Base-by-base conservation (phyloP, 1,140 invertebrate species). In the Grapholita molesta region DNA sequence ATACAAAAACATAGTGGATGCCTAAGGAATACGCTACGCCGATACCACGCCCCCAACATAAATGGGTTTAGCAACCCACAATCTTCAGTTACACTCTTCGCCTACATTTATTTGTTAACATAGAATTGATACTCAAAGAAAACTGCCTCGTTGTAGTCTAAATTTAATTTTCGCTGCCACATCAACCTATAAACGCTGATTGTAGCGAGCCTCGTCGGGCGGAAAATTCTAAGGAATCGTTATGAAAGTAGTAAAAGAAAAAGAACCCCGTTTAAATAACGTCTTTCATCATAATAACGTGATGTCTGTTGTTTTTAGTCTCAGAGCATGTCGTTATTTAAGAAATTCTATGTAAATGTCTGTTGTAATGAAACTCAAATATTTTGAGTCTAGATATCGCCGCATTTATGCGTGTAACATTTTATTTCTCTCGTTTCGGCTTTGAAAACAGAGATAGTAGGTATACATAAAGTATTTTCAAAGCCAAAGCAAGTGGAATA, bases 201-300 rank as follows among this genome's bases (percentile, higher is more conserved):
- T 61, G 28, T 61, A 30, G 25, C 55, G 55, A 15, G 24, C 24
- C 55, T 28, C 55, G 55, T 18, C 55, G 55, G 18, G 55, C 55
- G 55, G 28, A 25, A 61, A 61, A 61, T 61, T 61, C n/a, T 32
- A 30, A 61, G 55, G 55, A 61, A 32, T 61, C 28, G 55, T 61
- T 61, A 61, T 61, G 55, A 28, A 61, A 61, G 55, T 61, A 61
- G 28, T 61, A 61, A 61, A 61, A n/a, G 55, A 32, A 52, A n/a
- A 61, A 61, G 55, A 32, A 61, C 55, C 55, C 55, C 55, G 55
- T 61, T 61, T 18, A 61, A 61, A 61, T 61, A 61, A 61, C 55
- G 55, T 61, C 55, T 61, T 61, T 61, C 55, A 61, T 61, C 55
- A 61, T 21, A 61, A 61, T 61, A 61, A 61, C 55, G 18, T 30